These are phyloP conservation scores for Scaeva pyrastri DNA, from an alignment of 2,888 invertebrate species.

Conservation along the genomic window DNA sequence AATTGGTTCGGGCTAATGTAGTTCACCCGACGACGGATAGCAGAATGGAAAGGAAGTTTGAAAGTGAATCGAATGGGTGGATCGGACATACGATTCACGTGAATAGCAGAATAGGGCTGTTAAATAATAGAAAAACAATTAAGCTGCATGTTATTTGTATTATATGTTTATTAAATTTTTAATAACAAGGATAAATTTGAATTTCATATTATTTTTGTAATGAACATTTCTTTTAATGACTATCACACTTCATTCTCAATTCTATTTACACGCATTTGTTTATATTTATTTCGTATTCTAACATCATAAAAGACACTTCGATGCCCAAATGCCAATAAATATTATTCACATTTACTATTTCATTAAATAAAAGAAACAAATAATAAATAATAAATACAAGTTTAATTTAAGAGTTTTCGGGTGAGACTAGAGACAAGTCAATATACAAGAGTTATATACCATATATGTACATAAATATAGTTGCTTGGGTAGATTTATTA, in stretches of 20 bases:
- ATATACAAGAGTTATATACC: no score
- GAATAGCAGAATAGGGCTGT: no score
- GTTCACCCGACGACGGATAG: no score
- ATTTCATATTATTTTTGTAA: neutral
- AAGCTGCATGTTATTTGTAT: neutral
- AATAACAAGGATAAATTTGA: neutral
- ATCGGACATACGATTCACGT: no score
- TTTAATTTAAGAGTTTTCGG: neutral
- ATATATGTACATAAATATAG: no score
- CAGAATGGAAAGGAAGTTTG: no score
- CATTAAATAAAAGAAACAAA: neutral
- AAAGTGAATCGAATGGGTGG: no score
- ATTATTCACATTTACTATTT: neutral
- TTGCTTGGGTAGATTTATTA: neutral
- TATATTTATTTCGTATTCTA: neutral
- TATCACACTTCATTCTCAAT: conserved; percentile 1
- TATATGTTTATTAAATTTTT: no score
- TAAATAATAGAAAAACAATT: no score
- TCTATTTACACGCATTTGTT: neutral
- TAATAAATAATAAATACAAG: neutral
- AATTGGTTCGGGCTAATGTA: no score
- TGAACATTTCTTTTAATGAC: neutral
- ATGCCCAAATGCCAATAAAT: neutral
- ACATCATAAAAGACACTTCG: neutral
- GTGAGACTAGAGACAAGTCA: no score